Evolutionary conservation across 2,888 invertebrate genomes (phyloP).

Genomic region (Dicranocentrus wangi): DNA sequence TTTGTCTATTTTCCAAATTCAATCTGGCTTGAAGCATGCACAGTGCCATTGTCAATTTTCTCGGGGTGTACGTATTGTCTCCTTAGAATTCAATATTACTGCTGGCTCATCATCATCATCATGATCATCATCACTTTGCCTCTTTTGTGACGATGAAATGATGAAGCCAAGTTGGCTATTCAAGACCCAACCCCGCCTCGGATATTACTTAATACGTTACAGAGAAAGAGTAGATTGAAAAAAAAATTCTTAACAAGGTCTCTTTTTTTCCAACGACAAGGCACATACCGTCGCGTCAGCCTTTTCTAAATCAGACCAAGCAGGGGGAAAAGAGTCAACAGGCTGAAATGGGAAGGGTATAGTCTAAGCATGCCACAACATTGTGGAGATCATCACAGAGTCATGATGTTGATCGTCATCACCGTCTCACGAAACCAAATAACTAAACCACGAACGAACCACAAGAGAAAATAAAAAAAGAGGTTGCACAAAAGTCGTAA

Average conservation of each 20-base stretch:
- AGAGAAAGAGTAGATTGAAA: constrained; percentile 9
- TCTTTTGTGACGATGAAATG: constrained; percentile 27
- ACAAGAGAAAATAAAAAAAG: constrained; percentile 5
- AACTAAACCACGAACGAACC: constrained; percentile 21
- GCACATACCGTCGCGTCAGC: constrained; percentile 47
- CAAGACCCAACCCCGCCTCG: constrained; percentile 42
- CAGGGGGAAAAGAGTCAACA: constrained; percentile 2
- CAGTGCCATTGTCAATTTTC: constrained; percentile 1
- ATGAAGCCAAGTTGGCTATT: constrained; percentile 15
- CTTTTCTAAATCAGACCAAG: not conserved
- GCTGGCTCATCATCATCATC: constrained; percentile 47
- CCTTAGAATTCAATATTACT: constrained; percentile 36
- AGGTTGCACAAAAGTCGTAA: constrained; percentile 11
- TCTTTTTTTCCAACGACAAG: constrained; percentile 33
- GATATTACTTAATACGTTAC: constrained; percentile 25
- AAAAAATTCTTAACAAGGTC: constrained; percentile 49
- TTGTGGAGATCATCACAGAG: constrained; percentile 8
- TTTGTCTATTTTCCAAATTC: constrained; percentile 19
- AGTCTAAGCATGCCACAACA: constrained; percentile 39
- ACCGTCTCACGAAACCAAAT: constrained; percentile 42
- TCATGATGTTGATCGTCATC: constrained; percentile 29
- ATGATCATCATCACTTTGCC: constrained; percentile 32
- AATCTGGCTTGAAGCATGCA: not conserved
- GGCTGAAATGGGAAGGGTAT: constrained; percentile 14
- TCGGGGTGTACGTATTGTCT: not conserved